Evolutionary conservation across 2,888 invertebrate species (phyloP).

Genomic region (Ganaspis brasiliensis): DNA sequence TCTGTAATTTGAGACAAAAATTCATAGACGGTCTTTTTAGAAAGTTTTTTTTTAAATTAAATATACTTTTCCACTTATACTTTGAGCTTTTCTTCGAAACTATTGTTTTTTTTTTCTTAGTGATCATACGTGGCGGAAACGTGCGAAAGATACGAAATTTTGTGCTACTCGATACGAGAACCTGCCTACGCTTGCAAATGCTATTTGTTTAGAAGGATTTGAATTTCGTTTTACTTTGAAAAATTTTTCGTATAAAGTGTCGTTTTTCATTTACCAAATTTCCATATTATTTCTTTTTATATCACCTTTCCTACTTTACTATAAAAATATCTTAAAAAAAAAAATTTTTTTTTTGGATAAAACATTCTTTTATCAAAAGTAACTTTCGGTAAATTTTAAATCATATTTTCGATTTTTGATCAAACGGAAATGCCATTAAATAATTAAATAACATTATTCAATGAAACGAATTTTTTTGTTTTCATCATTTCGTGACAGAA

Average conservation of each 20-base stretch:
- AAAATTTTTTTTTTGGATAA: not conserved
- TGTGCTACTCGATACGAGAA: conserved; percentile 11
- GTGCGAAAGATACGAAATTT: conserved; percentile 37
- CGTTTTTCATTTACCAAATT: conserved; percentile 17
- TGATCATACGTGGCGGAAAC: not conserved
- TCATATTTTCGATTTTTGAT: too few species aligned
- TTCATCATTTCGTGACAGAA: too few species aligned
- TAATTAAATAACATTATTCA: too few species aligned
- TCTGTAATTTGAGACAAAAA: not conserved
- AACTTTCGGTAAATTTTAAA: too few species aligned
- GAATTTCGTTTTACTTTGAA: conserved; percentile 26
- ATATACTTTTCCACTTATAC: not conserved
- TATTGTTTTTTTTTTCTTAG: conserved; percentile 2
- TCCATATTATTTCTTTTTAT: not conserved
- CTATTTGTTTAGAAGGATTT: conserved; percentile 17
- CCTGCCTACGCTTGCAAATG: not conserved
- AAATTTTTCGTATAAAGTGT: conserved; percentile 16
- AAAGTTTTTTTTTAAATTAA: not conserved
- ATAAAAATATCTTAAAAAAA: too few species aligned
- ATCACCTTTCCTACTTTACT: not conserved
- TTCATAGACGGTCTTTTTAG: too few species aligned
- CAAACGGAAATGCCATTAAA: too few species aligned
- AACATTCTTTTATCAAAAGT: too few species aligned
- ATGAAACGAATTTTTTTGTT: too few species aligned
- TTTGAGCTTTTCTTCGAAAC: not conserved